phyloP scores from a whole-genome alignment of 2,113 vertebrate species.

The Galeopterus variegatus region DNA sequence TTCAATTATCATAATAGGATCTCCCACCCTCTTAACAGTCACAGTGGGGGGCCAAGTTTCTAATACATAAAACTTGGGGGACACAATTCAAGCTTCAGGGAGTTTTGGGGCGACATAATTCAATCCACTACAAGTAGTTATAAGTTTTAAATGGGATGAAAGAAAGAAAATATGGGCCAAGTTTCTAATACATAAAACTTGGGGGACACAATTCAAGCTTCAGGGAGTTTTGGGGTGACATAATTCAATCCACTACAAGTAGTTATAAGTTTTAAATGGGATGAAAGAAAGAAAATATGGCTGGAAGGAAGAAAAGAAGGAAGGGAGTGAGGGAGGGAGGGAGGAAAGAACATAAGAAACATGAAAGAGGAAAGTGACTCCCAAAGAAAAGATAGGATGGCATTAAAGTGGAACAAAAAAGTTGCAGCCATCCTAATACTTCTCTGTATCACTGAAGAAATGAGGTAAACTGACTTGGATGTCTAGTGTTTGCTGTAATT shows the following conservation, averaged over 20 bases:
- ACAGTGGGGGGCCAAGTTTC: too few species aligned
- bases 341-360: neutral
- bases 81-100: too few species aligned
- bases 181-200: too few species aligned
- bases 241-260: too few species aligned
- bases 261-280: neutral
- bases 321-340: neutral
- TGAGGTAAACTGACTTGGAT: fast-evolving
- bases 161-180: neutral
- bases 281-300: neutral
- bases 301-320: neutral
- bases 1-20: too few species aligned
- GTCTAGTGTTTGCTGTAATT: fast-evolving
- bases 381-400: neutral
- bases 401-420: fast-evolving
- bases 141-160: neutral
- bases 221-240: too few species aligned
- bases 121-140: too few species aligned
- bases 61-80: too few species aligned
- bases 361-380: fast-evolving
- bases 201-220: too few species aligned
- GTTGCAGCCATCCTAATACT: fast-evolving
- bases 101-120: too few species aligned
- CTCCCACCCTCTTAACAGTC: too few species aligned
- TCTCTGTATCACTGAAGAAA: neutral